These are phyloP conservation scores for Drosophila nikananu DNA, from an alignment of 1,140 invertebrate genomes.

Conservation along the genomic window DNA sequence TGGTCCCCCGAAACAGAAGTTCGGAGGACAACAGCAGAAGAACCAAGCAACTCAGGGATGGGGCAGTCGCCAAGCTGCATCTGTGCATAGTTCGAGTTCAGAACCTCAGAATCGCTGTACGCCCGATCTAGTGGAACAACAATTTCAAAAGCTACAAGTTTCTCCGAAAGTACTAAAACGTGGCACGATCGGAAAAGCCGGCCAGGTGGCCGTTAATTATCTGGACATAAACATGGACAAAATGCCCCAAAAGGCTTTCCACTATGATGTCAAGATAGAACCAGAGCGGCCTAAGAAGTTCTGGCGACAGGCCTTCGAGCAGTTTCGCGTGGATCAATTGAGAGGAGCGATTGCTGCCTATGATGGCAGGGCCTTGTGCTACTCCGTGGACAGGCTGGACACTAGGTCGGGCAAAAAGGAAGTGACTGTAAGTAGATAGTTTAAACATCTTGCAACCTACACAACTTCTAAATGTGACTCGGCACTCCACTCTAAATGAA, in stretches of 20 bases:
- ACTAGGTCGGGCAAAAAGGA: conserved; percentile 15
- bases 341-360: conserved; percentile 87
- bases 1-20: background rate
- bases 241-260: conserved; percentile 85
- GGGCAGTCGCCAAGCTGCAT: background rate
- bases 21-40: background rate
- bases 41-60: background rate
- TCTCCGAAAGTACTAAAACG: conserved; percentile 19
- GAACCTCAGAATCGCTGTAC: background rate
- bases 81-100: background rate
- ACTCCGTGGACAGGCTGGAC: conserved; percentile 49
- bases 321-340: conserved; percentile 62
- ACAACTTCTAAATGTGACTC: no score
- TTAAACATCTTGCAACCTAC: background rate
- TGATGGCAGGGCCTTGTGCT: conserved; percentile 88
- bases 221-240: conserved; percentile 85
- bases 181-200: conserved; percentile 85
- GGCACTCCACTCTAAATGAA: no score
- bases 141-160: background rate
- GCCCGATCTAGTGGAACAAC: no score
- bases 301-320: conserved; percentile 77
- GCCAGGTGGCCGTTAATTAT: conserved; percentile 87
- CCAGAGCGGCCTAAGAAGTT: conserved; percentile 86
- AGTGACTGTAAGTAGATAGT: conserved; percentile 50
- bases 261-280: conserved; percentile 87